These are phyloP conservation scores for Caenorhabditis parvicauda DNA, from an alignment of 2,888 invertebrate genomes.

Conservation along the genomic window DNA sequence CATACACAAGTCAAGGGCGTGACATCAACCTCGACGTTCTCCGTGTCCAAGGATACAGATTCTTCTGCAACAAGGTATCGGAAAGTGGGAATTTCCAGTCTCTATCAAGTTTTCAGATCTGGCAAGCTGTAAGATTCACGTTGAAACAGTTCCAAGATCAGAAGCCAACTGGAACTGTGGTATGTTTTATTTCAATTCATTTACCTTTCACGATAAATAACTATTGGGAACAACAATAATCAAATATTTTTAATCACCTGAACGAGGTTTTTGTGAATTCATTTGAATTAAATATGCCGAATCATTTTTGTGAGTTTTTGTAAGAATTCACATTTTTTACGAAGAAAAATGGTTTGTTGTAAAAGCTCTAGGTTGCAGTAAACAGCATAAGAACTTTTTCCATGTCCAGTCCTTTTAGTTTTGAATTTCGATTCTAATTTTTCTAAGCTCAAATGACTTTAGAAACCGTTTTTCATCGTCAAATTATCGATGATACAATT, in stretches of 20 bases:
- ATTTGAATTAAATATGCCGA: no score
- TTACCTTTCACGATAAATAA: no score
- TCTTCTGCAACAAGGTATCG: constrained; percentile 59
- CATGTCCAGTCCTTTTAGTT: neutral
- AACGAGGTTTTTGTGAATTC: no score
- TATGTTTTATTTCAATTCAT: no score
- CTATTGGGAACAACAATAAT: no score
- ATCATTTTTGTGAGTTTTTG: no score
- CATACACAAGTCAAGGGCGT: constrained; percentile 82
- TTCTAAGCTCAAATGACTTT: neutral
- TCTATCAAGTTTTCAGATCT: constrained; percentile 69
- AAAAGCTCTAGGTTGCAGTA: no score
- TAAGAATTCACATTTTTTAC: neutral
- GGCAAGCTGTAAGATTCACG: constrained; percentile 96
- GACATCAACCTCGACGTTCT: constrained; percentile 95
- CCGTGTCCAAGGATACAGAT: constrained; percentile 73
- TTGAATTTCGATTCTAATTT: neutral
- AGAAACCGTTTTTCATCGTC: no score
- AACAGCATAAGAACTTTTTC: no score
- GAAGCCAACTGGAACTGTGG: constrained; percentile 4
- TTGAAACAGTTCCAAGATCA: constrained; percentile 65
- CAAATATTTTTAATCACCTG: no score
- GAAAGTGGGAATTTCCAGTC: neutral
- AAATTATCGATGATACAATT: no score
- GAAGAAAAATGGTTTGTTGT: no score